phyloP scores from a whole-genome alignment of 2,113 vertebrate species.

The Neogale vison region DNA sequence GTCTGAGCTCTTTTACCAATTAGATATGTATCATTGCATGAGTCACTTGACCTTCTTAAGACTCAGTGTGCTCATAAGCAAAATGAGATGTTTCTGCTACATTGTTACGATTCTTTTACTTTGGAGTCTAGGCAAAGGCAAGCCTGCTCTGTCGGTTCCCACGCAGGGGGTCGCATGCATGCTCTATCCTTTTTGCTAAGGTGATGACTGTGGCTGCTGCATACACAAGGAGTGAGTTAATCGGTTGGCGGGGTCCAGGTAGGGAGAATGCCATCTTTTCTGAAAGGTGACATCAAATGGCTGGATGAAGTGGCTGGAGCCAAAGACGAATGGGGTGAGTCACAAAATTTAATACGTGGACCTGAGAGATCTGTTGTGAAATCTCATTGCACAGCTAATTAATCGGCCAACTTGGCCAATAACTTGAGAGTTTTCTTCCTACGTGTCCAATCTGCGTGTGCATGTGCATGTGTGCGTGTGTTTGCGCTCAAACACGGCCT shows the following conservation, averaged over 20 bases:
- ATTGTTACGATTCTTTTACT: neutral
- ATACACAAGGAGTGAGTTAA: neutral
- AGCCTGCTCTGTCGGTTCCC: neutral
- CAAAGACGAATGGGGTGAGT: neutral
- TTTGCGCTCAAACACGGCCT: neutral
- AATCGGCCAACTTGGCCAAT: neutral
- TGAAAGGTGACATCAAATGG: neutral
- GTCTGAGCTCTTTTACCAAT: neutral
- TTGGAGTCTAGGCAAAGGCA: slow-evolving; percentile 1
- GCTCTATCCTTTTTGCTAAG: neutral
- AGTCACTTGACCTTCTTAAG: neutral
- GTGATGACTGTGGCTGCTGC: neutral
- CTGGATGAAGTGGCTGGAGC: neutral
- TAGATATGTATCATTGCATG: neutral
- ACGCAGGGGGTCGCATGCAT: neutral
- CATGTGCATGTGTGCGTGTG: neutral
- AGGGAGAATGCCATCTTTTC: neutral
- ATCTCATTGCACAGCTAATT: neutral
- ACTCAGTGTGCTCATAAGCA: neutral
- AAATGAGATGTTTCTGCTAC: slow-evolving; percentile 16
- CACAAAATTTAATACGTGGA: neutral
- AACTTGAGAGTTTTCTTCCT: neutral
- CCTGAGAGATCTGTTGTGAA: neutral
- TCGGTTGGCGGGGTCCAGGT: neutral
- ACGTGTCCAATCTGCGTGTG: neutral